Percentiles rank a stretch among this genome's conserved stretches.
phyloP scores from a whole-genome alignment of 2,888 invertebrate species.

The Smittia sp. region DNA sequence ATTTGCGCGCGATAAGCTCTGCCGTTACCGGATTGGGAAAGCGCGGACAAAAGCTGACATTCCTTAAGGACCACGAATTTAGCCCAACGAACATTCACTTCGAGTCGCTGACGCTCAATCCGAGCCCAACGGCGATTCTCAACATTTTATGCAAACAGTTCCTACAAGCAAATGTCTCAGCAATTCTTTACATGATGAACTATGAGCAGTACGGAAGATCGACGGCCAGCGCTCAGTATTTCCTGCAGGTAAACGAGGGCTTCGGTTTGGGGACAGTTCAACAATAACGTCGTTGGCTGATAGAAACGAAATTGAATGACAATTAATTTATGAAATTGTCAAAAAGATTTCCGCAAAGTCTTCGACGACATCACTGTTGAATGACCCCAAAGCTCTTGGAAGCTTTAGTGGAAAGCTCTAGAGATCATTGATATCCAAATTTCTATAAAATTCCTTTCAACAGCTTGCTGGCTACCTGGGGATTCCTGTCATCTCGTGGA shows the following conservation, averaged over 20 bases:
- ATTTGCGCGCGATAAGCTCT: constrained; percentile 63
- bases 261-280: too few relatives aligned
- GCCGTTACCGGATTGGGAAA: constrained; percentile 61
- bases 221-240: constrained; percentile 91
- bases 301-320: too few relatives aligned
- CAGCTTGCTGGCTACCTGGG: constrained; percentile 84
- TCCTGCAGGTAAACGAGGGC: constrained; percentile 62
- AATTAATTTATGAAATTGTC: too few relatives aligned
- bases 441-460: background rate
- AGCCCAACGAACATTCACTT: constrained; percentile 62
- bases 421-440: too few relatives aligned
- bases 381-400: too few relatives aligned
- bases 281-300: too few relatives aligned
- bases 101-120: constrained; percentile 68
- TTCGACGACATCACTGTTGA: too few relatives aligned
- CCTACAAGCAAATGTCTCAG: constrained; percentile 83
- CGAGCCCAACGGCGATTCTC: constrained; percentile 79
- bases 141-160: constrained; percentile 86
- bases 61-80: constrained; percentile 64
- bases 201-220: constrained; percentile 91
- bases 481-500: constrained; percentile 96
- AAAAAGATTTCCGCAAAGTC: too few relatives aligned
- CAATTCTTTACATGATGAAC: constrained; percentile 92
- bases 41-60: constrained; percentile 59
- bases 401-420: too few relatives aligned